Conservation (phyloP, 2,797 vertebrate genomes). For the Eospalax fontanierii region DNA sequence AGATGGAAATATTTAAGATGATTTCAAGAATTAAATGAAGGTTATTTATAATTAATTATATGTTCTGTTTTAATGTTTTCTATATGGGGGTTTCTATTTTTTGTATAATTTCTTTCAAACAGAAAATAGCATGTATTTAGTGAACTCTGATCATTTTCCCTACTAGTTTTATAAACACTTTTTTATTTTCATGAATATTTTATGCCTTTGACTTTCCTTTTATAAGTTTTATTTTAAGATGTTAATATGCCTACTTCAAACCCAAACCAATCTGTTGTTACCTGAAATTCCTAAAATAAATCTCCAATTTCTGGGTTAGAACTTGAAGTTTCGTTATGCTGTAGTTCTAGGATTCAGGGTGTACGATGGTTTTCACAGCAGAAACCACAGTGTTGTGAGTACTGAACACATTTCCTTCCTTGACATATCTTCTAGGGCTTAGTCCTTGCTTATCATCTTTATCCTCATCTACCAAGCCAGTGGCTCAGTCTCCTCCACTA, state of each 20-base stretch:
- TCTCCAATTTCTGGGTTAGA: not conserved
- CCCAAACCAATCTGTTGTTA: not conserved
- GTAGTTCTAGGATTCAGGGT: too few species aligned
- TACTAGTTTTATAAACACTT: not conserved
- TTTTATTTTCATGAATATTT: not conserved
- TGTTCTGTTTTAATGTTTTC: conserved; percentile 1
- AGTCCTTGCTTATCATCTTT: not conserved
- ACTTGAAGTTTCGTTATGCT: too few species aligned
- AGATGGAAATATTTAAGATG: not conserved
- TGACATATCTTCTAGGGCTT: not conserved
- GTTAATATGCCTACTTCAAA: not conserved
- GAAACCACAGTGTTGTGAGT: not conserved
- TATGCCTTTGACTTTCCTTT: not conserved
- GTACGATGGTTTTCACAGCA: too few species aligned
- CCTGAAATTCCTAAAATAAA: not conserved
- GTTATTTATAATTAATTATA: not conserved
- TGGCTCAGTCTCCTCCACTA: not conserved
- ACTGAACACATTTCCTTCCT: not conserved
- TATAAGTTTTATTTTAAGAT: not conserved
- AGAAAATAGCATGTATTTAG: not conserved
- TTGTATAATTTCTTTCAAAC: not conserved
- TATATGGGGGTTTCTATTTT: not conserved
- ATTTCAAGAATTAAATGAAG: not conserved
- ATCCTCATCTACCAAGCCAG: not conserved
- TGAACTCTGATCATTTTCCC: not conserved